Base-by-base conservation (phyloP, 2,888 invertebrate species). In the Allacma fusca region DNA sequence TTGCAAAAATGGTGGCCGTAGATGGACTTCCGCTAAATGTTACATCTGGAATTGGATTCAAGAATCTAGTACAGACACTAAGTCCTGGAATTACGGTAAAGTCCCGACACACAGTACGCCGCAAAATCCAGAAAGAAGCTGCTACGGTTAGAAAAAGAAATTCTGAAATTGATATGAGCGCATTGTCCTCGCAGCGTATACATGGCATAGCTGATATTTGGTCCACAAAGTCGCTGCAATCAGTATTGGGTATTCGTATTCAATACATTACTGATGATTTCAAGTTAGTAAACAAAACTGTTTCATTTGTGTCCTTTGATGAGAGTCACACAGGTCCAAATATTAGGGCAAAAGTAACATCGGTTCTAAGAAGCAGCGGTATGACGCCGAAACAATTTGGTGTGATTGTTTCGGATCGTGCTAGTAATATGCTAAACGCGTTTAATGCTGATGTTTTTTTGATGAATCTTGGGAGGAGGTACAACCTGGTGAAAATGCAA, bases 41-140 rank as follows among this genome's bases (percentile, higher is more conserved):
- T 12, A 68, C 68, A n/a, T 68, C 68, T 13, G 68, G 68, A 16
- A 13, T 40, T 9, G 68, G 68, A 40, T 68, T 68, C n/a, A 1
- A 40, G 16, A 40, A 40, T 68, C 40, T 68, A 19, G 34, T 68
- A 16, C 16, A 12, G 21, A 40, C 23, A 2, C 4, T 40, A 1
- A 23, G n/a, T 21, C 68, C 34, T 2, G 1, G 19, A 21, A 34
- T 68, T 2, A 68, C 34, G 12, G 68, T 40, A 7, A 68, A 68
- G 21, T 19, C 29, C 16, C 28, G 68, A n/a, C 19, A 13, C 2
- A 23, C 43, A n/a, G 0, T 34, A 5, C 23, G 34, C 12, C n/a
- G 21, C 13, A 40, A 34, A 13, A 40, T 68, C 1, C 21, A 29
- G 5, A 34, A 68, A 21, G 43, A 68, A 21, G 68, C 34, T 13